Evolutionary conservation across 1,140 invertebrate species (phyloP), one percentile per base, ranked within the genome.

Genomic region (Colletes latitarsis): DNA sequence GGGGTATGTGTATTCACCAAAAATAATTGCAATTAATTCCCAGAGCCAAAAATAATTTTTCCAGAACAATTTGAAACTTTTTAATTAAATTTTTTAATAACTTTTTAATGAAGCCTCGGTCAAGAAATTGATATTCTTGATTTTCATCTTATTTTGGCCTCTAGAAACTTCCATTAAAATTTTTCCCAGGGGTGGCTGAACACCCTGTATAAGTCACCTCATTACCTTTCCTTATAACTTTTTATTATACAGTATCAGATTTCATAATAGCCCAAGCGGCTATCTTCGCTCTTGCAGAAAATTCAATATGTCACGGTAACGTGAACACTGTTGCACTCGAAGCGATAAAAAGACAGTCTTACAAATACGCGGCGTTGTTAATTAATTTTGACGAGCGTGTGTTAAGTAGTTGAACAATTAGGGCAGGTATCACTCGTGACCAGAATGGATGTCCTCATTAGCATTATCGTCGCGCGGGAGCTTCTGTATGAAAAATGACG

Each of bases 321-420:
- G 30, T 43, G 63, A 46, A 43, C 52, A 46, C 39, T n/a, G 52
- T 12, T 4, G 14, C 17, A 10, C n/a, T 43, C 10, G 39, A 17
- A 67, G 73, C 66, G 62, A 55, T 76, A 67, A 76, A 57, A 67
- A 30, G 30, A 76, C 14, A 4, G 43, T 43, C 55, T 76, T 67
- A 57, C 41, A 67, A 57, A 55, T 52, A 30, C 17, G 10, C n/a
- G 19, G 15, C 21, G 62, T 6, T 19, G 52, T 67, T 67, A 67
- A 76, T 76, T 57, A 66, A 14, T 4, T 39, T 19, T n/a, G 39
- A 67, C 53, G 19, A 14, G 39, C 19, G 63, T 43, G 73, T 46
- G 41, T 67, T 67, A 76, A 55, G 62, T 46, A 14, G 62, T 17
- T 53, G 63, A 67, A 57, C 73, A 76, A 76, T 19, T 76, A 67